Percentiles rank a stretch among this genome's conserved stretches.
Evolutionary conservation across 2,113 vertebrate genomes (phyloP).

Genomic region (Sphyrna mokarran): DNA sequence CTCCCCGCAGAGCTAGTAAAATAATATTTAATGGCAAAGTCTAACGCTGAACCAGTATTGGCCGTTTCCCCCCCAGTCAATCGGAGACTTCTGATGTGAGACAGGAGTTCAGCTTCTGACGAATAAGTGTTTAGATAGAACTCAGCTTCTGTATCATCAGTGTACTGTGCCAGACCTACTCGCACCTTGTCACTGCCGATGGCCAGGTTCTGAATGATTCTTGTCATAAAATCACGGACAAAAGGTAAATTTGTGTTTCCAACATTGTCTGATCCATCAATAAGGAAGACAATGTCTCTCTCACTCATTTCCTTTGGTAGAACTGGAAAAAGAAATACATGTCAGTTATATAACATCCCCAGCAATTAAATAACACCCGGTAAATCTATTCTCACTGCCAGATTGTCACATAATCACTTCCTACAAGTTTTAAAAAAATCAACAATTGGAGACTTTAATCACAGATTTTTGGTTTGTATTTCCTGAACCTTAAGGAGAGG

Average conservation of each 20-base stretch:
- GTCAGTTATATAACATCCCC: background rate
- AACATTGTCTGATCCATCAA: slow-evolving; percentile 63
- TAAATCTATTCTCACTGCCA: background rate
- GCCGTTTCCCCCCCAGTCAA: slow-evolving; percentile 65
- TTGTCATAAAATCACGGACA: slow-evolving; percentile 53
- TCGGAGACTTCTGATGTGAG: slow-evolving; percentile 44
- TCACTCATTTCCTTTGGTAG: slow-evolving; percentile 67
- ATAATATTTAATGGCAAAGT: slow-evolving; percentile 74
- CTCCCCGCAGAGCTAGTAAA: slow-evolving; percentile 82
- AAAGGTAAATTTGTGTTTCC: slow-evolving; percentile 55
- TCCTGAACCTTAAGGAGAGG: background rate
- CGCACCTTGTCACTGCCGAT: slow-evolving; percentile 50
- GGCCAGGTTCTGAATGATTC: slow-evolving; percentile 49
- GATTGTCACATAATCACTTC: background rate
- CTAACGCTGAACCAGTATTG: slow-evolving; percentile 76
- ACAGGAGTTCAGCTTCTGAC: slow-evolving; percentile 45
- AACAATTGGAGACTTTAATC: background rate
- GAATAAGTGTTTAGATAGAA: slow-evolving; percentile 55
- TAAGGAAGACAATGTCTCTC: slow-evolving; percentile 64
- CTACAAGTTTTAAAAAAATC: too few species aligned
- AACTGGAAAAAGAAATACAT: slow-evolving; percentile 40
- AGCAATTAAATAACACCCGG: background rate
- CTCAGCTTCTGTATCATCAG: slow-evolving; percentile 47
- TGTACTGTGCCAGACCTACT: slow-evolving; percentile 56
- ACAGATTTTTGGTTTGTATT: background rate